phyloP scores from a whole-genome alignment of 2,113 vertebrate genomes.

The Martes martes region DNA sequence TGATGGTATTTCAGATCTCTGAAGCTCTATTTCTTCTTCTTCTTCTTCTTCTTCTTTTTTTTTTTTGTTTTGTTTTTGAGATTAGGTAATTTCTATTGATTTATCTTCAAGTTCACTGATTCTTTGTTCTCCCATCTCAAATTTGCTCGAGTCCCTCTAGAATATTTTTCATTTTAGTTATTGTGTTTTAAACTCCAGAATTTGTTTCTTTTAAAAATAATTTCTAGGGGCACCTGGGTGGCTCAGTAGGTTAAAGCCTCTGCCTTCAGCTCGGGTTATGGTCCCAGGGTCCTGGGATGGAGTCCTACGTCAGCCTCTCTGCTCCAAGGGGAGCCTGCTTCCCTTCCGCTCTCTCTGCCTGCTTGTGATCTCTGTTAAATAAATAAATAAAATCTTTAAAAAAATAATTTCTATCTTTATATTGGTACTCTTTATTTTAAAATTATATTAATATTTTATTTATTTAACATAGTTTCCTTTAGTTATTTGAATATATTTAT shows the following conservation, averaged over 20 bases:
- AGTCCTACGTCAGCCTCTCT: no score
- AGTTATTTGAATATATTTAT: slow-evolving; percentile 22
- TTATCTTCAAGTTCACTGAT: neutral
- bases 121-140: neutral
- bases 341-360: no score
- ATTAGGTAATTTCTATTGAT: neutral
- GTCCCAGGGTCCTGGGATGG: no score
- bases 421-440: neutral
- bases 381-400: no score
- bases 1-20: neutral
- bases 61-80: neutral
- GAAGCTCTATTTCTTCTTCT: neutral
- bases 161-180: neutral
- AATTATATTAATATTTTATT: neutral
- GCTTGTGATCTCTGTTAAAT: no score
- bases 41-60: neutral
- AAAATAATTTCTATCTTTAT: neutral
- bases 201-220: neutral
- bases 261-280: no score
- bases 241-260: no score
- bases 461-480: neutral
- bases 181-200: neutral
- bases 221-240: neutral
- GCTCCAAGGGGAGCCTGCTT: no score
- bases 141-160: neutral